Evolutionary conservation across 2,113 vertebrate species (phyloP).

Genomic region (Varanus komodoensis): DNA sequence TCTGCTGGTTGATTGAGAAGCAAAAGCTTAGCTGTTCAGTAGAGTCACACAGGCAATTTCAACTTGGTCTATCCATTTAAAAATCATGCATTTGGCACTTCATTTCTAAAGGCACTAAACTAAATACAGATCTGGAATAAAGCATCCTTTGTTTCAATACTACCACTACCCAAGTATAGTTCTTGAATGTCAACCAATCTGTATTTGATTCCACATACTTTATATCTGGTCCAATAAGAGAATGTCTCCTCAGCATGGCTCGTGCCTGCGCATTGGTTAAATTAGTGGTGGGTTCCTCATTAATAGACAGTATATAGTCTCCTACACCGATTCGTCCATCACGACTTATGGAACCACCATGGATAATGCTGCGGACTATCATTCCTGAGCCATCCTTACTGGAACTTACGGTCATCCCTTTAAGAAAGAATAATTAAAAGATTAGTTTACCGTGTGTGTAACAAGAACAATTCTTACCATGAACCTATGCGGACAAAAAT

Average conservation of each 20-base stretch:
- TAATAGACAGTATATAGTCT: conserved; percentile 93
- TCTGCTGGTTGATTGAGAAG: background rate
- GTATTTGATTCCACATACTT: conserved; percentile 79
- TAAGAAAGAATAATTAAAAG: background rate
- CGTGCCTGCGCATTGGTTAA: conserved; percentile 92
- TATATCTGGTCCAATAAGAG: conserved; percentile 91
- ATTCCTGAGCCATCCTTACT: conserved; percentile 92
- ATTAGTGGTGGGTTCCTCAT: conserved; percentile 88
- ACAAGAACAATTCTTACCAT: background rate
- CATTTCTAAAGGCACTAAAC: conserved; percentile 13
- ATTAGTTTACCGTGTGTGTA: background rate
- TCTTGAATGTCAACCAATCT: background rate
- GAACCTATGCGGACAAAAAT: background rate
- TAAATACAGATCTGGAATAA: background rate
- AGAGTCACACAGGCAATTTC: background rate
- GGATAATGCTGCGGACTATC: conserved; percentile 94
- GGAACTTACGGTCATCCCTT: conserved; percentile 96
- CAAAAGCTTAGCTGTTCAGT: background rate
- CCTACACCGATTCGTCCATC: conserved; percentile 92
- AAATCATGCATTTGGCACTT: background rate
- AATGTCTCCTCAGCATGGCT: conserved; percentile 93
- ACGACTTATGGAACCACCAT: conserved; percentile 92
- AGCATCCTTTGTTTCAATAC: background rate
- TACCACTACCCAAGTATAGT: background rate
- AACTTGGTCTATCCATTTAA: conserved; percentile 15